Conservation (phyloP, 2,113 vertebrate genomes). For the Gobio gobio region DNA sequence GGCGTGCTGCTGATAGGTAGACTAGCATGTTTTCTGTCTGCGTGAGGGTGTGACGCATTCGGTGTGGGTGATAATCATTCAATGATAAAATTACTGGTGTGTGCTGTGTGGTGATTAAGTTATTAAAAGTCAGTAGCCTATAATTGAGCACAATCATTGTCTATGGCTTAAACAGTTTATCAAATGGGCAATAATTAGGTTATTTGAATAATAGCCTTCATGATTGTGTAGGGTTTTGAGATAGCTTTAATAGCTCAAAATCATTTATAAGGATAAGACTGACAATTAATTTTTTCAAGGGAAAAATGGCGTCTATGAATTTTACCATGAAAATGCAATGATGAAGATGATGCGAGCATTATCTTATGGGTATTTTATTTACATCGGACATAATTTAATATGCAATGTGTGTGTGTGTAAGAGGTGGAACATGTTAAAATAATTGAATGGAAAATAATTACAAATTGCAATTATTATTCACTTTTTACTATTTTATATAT, state of each 20-base stretch:
- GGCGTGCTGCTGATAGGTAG: constrained; percentile 10
- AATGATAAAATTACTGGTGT: background rate
- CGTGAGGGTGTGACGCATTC: constrained; percentile 29
- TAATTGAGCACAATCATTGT: background rate
- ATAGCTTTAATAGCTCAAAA: background rate
- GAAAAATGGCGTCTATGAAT: too few relatives aligned
- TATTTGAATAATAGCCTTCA: background rate
- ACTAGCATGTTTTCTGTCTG: background rate
- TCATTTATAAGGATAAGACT: background rate
- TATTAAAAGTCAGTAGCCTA: background rate
- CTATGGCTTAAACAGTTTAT: background rate
- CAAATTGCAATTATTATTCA: too few relatives aligned
- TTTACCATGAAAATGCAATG: too few relatives aligned
- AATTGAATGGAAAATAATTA: too few relatives aligned
- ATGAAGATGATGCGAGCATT: too few relatives aligned
- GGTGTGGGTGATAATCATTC: background rate
- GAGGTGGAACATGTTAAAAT: too few relatives aligned
- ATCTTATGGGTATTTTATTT: too few relatives aligned
- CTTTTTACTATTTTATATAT: too few relatives aligned
- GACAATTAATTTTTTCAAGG: background rate
- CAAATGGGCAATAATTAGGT: background rate
- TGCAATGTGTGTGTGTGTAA: too few relatives aligned
- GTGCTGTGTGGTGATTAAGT: background rate
- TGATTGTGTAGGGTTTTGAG: background rate
- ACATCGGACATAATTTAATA: too few relatives aligned